These are phyloP conservation scores for Fratercula arctica DNA, from an alignment of 2,797 vertebrate genomes.

Conservation along the genomic window DNA sequence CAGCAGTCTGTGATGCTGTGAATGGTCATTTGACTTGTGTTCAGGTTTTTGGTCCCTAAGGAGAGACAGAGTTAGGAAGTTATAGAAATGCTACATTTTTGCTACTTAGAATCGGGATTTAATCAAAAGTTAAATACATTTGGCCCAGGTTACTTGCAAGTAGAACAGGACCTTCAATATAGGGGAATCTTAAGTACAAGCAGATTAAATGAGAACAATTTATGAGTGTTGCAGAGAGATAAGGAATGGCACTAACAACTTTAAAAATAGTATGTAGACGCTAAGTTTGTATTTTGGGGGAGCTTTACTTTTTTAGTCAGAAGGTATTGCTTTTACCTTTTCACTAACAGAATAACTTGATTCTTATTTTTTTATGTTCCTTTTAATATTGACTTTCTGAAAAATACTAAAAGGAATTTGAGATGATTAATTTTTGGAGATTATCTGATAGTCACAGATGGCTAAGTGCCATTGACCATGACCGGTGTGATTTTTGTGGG, in stretches of 20 bases:
- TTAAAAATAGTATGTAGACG: not conserved
- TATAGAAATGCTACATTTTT: not conserved
- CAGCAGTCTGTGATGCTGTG: not conserved
- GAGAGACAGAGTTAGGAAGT: not conserved
- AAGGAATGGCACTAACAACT: not conserved
- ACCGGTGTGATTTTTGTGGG: not conserved
- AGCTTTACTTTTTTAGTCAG: not conserved
- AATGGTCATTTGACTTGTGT: not conserved
- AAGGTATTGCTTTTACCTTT: not conserved
- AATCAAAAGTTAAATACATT: not conserved
- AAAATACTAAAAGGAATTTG: not conserved
- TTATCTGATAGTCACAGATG: not conserved
- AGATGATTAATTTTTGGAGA: not conserved
- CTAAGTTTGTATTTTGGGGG: not conserved
- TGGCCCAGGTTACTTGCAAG: not conserved
- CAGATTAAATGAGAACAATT: not conserved
- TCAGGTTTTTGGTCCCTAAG: not conserved
- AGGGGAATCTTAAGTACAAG: not conserved
- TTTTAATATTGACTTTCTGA: not conserved
- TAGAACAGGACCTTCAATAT: not conserved
- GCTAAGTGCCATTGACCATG: not conserved
- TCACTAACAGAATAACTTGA: not conserved
- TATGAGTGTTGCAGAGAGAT: not conserved
- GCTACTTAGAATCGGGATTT: not conserved
- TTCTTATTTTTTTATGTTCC: not conserved